These are phyloP conservation scores for Nannobrachium achirus DNA, from an alignment of 2,113 vertebrate genomes.

Conservation along the genomic window DNA sequence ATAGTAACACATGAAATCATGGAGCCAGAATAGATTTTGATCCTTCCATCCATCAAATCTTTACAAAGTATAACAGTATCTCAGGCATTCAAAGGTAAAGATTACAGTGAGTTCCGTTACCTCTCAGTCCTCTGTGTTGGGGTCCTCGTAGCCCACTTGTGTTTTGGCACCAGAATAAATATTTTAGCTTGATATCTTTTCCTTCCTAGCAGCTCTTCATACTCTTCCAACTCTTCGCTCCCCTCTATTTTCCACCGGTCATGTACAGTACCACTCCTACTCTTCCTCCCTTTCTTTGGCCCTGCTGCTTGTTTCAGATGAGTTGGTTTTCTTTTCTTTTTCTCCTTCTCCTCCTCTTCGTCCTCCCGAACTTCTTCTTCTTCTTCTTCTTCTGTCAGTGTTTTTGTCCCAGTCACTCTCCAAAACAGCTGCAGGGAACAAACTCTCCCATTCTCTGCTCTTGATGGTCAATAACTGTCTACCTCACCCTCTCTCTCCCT, in stretches of 20 bases:
- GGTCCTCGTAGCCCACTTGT: constrained; percentile 16
- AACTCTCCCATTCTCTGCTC: constrained; percentile 46
- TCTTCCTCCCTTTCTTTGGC: constrained; percentile 68
- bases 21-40: constrained; percentile 61
- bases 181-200: constrained; percentile 12
- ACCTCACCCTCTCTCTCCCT: constrained; percentile 17
- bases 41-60: constrained; percentile 12
- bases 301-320: constrained; percentile 71
- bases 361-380: background rate
- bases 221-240: constrained; percentile 32
- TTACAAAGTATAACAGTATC: constrained; percentile 4
- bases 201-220: constrained; percentile 26
- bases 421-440: constrained; percentile 64
- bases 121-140: constrained; percentile 22
- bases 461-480: constrained; percentile 7
- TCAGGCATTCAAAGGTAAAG: background rate
- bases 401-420: constrained; percentile 25
- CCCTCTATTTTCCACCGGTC: constrained; percentile 52
- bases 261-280: constrained; percentile 34
- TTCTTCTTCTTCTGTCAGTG: background rate
- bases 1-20: constrained; percentile 62
- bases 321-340: constrained; percentile 64
- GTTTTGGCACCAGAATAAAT: constrained; percentile 17
- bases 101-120: constrained; percentile 36
- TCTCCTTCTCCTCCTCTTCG: constrained; percentile 22